Percentiles rank a stretch among this genome's conserved stretches.
Evolutionary conservation across 2,797 vertebrate genomes (phyloP).

Genomic region (Borostomias antarcticus): DNA sequence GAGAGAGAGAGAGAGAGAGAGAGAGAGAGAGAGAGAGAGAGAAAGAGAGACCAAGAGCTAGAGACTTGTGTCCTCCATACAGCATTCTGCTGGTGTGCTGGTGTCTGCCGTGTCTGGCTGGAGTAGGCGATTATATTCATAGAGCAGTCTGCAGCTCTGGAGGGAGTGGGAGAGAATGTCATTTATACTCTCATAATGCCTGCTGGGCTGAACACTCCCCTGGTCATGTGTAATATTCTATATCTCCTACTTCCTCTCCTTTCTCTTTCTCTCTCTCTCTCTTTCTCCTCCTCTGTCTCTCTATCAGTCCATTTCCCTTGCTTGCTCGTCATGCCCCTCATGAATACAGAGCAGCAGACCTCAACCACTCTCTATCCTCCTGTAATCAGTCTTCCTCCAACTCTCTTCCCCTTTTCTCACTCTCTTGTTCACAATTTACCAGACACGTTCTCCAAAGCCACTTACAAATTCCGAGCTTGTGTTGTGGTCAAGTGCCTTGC

Average conservation of each 20-base stretch:
- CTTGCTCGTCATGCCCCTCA: too few relatives aligned
- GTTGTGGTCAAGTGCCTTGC: too few relatives aligned
- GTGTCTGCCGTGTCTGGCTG: constrained; percentile 19
- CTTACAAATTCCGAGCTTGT: too few relatives aligned
- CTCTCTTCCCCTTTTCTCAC: not conserved
- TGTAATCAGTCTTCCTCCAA: constrained; percentile 29
- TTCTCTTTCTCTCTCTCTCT: not conserved
- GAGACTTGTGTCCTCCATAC: constrained; percentile 26
- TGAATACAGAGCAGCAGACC: too few relatives aligned
- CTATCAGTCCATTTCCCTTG: not conserved
- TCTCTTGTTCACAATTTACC: too few relatives aligned
- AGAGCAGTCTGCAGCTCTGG: constrained; percentile 50
- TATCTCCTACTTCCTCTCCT: constrained; percentile 45
- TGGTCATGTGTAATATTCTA: constrained; percentile 66
- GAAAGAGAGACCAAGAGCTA: not conserved
- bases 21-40: not conserved
- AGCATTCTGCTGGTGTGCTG: constrained; percentile 36
- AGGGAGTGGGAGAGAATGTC: constrained; percentile 64
- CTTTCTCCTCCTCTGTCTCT: constrained; percentile 17
- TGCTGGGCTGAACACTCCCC: constrained; percentile 61
- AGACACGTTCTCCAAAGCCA: too few relatives aligned
- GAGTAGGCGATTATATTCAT: constrained; percentile 66
- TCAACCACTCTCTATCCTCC: too few relatives aligned
- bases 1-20: not conserved
- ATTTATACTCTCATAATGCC: constrained; percentile 73